Evolutionary conservation across 2,113 vertebrate genomes (phyloP).

Genomic region (Procavia capensis): DNA sequence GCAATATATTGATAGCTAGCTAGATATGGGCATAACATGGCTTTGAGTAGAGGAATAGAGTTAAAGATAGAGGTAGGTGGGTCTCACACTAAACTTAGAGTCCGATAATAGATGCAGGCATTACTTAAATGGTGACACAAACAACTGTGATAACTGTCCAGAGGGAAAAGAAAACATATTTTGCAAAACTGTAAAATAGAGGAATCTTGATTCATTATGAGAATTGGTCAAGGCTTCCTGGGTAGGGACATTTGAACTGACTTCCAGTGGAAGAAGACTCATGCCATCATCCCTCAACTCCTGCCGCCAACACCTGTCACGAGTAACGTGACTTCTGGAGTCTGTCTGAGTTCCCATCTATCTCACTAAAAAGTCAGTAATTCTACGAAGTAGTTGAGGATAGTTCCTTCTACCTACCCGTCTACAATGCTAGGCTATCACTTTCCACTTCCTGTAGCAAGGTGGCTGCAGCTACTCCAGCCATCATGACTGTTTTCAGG

Average conservation of each 20-base stretch:
- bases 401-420: background rate
- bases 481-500: background rate
- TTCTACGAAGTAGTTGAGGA: background rate
- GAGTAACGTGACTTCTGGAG: background rate
- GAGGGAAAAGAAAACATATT: background rate
- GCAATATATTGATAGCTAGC: background rate
- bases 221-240: background rate
- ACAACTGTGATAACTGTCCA: background rate
- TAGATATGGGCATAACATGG: background rate
- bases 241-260: background rate
- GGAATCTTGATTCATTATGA: background rate
- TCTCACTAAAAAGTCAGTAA: background rate
- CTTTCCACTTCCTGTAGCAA: background rate
- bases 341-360: background rate
- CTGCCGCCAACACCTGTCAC: background rate
- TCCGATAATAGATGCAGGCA: background rate
- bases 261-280: background rate
- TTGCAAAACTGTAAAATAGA: background rate
- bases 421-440: background rate
- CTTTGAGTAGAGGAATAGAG: too few relatives aligned
- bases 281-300: accelerated
- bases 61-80: background rate
- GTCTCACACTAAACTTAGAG: background rate
- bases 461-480: background rate
- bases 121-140: background rate